These are phyloP conservation scores for Rhagoletis zephyria DNA, from an alignment of 1,140 invertebrate genomes.

Conservation along the genomic window DNA sequence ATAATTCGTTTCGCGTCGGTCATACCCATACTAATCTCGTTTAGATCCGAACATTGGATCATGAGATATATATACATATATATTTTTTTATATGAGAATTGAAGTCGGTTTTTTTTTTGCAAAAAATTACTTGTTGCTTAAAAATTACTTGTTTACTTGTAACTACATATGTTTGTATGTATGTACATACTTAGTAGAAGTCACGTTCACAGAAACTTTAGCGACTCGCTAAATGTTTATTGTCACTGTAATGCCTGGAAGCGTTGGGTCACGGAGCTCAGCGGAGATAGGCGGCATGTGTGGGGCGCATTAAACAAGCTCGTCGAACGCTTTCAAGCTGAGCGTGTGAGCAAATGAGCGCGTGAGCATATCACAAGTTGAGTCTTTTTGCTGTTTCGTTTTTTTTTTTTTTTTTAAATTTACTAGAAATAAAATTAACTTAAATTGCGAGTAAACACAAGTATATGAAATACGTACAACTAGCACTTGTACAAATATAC, in stretches of 20 bases:
- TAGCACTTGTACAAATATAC: no score
- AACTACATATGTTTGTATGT: no score
- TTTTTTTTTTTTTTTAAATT: no score
- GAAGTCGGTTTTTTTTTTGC: no score
- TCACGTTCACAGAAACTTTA: constrained; percentile 20
- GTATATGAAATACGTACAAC: neutral
- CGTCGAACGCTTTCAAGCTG: neutral
- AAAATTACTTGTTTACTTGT: no score
- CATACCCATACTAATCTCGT: no score
- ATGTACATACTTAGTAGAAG: neutral
- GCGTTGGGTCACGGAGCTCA: neutral
- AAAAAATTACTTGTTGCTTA: no score
- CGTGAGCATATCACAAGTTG: constrained; percentile 45
- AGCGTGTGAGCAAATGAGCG: constrained; percentile 18
- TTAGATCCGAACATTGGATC: no score
- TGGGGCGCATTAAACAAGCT: neutral
- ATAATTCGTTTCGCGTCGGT: no score
- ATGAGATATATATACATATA: no score
- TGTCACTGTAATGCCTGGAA: neutral
- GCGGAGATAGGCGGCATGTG: neutral
- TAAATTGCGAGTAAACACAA: constrained; percentile 3
- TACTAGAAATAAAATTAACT: neutral
- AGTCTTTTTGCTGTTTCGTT: neutral
- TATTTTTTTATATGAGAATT: no score
- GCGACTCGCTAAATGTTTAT: neutral